phyloP scores from a whole-genome alignment of 2,113 vertebrate species.

The Sceloporus tristichus region DNA sequence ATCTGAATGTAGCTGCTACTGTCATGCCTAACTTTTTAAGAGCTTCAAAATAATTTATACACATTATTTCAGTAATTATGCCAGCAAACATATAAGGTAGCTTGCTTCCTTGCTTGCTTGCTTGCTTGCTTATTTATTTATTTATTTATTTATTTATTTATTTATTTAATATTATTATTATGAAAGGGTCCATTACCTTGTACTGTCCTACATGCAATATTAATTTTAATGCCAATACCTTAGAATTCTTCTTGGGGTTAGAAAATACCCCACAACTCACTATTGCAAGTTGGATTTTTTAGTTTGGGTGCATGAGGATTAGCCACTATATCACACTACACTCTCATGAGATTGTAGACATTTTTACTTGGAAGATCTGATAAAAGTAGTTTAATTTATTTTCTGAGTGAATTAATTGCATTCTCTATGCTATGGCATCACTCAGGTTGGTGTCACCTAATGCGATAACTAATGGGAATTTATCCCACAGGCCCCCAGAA shows the following conservation, averaged over 20 bases:
- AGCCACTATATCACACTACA: not conserved
- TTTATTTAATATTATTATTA: not conserved
- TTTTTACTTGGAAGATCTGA: not conserved
- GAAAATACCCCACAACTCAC: too few species aligned
- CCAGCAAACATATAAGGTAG: not conserved
- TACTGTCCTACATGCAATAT: too few species aligned
- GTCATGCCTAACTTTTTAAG: not conserved
- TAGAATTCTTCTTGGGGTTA: too few species aligned
- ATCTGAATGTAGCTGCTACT: not conserved
- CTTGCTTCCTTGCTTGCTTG: not conserved
- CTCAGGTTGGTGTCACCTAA: too few species aligned
- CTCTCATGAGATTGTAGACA: not conserved
- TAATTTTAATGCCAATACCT: too few species aligned
- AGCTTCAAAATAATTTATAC: not conserved
- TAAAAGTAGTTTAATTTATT: not conserved
- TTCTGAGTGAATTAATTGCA: not conserved
- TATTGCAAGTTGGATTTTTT: too few species aligned
- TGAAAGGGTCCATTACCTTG: too few species aligned
- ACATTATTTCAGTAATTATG: not conserved
- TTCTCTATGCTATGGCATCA: not conserved
- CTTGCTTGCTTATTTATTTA: too few species aligned
- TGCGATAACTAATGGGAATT: too few species aligned
- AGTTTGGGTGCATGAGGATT: not conserved
- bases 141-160: too few species aligned
- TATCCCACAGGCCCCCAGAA: too few species aligned